Conservation (phyloP, 2,113 vertebrate species). For the Psilopogon haemacephalus region DNA sequence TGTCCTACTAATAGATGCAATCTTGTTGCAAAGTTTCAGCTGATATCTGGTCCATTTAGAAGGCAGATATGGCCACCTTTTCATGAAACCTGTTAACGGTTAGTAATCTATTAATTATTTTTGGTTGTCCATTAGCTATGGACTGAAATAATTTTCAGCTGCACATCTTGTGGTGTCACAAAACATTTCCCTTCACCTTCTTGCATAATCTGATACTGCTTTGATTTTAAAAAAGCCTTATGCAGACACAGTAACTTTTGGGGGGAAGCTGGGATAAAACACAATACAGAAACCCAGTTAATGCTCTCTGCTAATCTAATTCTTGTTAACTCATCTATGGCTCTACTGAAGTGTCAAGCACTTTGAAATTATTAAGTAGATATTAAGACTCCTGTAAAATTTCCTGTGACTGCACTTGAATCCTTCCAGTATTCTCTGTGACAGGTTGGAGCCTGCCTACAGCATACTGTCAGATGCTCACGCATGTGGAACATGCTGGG, state of each 20-base stretch:
- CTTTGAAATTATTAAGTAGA: neutral
- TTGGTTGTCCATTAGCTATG: neutral
- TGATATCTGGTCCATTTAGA: neutral
- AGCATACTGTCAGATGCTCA: slow-evolving; percentile 17
- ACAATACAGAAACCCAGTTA: neutral
- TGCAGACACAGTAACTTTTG: neutral
- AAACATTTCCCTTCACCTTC: neutral
- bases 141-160: neutral
- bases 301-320: neutral
- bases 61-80: neutral
- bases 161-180: neutral
- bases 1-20: neutral
- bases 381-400: neutral
- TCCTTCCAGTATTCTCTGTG: neutral
- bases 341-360: neutral
- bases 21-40: neutral
- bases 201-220: neutral
- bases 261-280: neutral
- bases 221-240: neutral
- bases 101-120: neutral
- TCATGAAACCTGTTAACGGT: neutral
- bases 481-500: neutral
- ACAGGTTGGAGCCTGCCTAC: neutral
- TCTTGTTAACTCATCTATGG: neutral
- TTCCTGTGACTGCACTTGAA: neutral